Percentiles rank a stretch among this genome's conserved stretches.
Evolutionary conservation across 2,888 invertebrate genomes (phyloP).

Genomic region (Galeopsomyia nigrocyanea): DNA sequence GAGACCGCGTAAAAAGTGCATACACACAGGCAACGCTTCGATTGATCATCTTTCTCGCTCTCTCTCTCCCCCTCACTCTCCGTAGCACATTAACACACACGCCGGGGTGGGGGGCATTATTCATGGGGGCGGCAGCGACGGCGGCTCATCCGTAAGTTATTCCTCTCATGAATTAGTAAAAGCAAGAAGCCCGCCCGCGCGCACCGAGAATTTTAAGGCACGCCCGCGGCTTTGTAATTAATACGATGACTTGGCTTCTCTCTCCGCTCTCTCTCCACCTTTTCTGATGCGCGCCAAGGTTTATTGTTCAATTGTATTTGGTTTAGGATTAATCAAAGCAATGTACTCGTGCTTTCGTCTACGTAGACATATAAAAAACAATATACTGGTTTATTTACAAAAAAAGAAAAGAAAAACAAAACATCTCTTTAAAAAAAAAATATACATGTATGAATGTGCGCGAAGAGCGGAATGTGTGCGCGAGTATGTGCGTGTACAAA

Average conservation of each 20-base stretch:
- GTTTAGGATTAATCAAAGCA: too few relatives aligned
- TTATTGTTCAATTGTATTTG: background rate
- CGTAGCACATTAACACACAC: background rate
- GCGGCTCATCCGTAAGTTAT: slow-evolving; percentile 57
- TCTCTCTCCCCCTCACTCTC: too few relatives aligned
- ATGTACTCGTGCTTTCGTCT: too few relatives aligned
- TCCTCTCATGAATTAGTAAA: slow-evolving; percentile 63
- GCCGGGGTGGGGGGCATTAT: slow-evolving; percentile 54
- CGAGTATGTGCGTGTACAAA: slow-evolving; percentile 5
- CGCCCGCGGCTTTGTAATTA: slow-evolving; percentile 40
- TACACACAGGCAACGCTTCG: slow-evolving; percentile 4
- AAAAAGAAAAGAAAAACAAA: slow-evolving; percentile 17
- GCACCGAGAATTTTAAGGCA: slow-evolving; percentile 42
- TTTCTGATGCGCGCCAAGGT: background rate
- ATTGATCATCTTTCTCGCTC: slow-evolving; percentile 14
- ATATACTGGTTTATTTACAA: slow-evolving; percentile 1
- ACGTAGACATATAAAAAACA: too few relatives aligned
- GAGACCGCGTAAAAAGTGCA: slow-evolving; percentile 7
- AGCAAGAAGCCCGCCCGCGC: slow-evolving; percentile 46
- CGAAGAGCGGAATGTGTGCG: background rate
- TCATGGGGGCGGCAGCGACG: slow-evolving; percentile 50
- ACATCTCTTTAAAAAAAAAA: slow-evolving; percentile 39
- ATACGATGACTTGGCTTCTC: slow-evolving; percentile 35
- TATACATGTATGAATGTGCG: slow-evolving; percentile 6
- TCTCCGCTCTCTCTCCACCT: background rate